These are phyloP conservation scores for Acanthosepion pharaonis DNA, from an alignment of 2,888 invertebrate species.

Conservation along the genomic window DNA sequence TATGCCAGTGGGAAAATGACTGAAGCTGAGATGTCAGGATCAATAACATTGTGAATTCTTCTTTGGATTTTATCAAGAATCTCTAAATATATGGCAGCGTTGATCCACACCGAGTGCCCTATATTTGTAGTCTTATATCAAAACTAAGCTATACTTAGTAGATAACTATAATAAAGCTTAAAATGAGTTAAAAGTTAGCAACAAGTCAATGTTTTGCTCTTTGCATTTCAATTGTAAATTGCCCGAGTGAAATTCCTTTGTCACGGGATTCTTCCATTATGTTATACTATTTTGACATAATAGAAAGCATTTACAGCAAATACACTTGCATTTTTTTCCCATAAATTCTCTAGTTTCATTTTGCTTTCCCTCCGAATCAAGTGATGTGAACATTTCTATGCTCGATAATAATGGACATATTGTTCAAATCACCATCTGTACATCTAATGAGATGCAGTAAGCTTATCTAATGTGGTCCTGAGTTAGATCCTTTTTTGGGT, in stretches of 20 bases:
- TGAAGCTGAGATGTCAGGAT: too few species aligned
- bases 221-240: neutral
- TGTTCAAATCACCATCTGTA: neutral
- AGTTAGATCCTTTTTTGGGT: neutral
- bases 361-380: neutral
- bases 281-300: neutral
- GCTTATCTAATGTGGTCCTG: neutral
- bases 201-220: neutral
- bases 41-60: too few species aligned
- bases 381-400: neutral
- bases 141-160: too few species aligned
- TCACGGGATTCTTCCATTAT: conserved; percentile 21
- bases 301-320: neutral
- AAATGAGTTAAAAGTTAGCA: neutral
- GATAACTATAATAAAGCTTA: too few species aligned
- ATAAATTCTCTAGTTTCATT: neutral
- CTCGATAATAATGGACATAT: neutral
- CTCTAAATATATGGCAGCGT: too few species aligned
- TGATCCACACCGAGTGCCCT: too few species aligned
- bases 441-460: too few species aligned
- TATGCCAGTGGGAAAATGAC: too few species aligned
- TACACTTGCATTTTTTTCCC: neutral
- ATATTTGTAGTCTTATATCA: too few species aligned
- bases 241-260: neutral
- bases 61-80: too few species aligned